Percentiles rank a stretch among this genome's conserved stretches.
phyloP scores from a whole-genome alignment of 2,888 invertebrate genomes.

The Tenthredo distinguenda region DNA sequence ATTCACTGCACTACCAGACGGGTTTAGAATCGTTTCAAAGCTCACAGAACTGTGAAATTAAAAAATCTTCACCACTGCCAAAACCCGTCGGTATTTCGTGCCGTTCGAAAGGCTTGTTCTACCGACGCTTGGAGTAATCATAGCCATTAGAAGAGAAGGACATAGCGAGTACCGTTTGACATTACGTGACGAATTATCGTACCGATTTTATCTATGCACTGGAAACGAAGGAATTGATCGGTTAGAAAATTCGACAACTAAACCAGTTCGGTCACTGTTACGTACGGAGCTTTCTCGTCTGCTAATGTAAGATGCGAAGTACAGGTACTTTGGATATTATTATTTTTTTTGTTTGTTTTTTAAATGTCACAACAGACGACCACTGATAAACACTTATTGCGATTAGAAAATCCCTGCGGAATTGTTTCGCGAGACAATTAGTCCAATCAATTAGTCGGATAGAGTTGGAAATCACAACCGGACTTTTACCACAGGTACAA shows the following conservation, averaged over 20 bases:
- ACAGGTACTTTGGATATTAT: not conserved
- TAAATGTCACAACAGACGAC: slow-evolving; percentile 11
- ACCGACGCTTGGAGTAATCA: slow-evolving; percentile 38
- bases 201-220: not conserved
- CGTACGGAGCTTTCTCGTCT: not conserved
- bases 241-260: not conserved
- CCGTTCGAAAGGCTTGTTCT: slow-evolving; percentile 19
- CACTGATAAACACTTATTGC: slow-evolving; percentile 11
- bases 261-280: not conserved
- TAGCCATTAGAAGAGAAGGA: not conserved
- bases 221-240: not conserved
- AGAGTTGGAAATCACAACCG: slow-evolving; percentile 40
- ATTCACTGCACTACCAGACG: slow-evolving; percentile 34
- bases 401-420: not conserved
- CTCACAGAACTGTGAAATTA: not conserved
- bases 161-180: not conserved
- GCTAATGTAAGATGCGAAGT: not conserved
- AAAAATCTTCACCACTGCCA: not conserved
- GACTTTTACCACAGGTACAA: slow-evolving; percentile 28
- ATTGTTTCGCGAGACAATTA: slow-evolving; percentile 1
- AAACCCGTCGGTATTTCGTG: slow-evolving; percentile 33
- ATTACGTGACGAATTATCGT: not conserved
- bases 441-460: slow-evolving; percentile 36
- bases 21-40: not conserved
- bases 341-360: not conserved